Evolutionary conservation across 2,113 vertebrate species (phyloP).

Genomic region (Gadus chalcogrammus): DNA sequence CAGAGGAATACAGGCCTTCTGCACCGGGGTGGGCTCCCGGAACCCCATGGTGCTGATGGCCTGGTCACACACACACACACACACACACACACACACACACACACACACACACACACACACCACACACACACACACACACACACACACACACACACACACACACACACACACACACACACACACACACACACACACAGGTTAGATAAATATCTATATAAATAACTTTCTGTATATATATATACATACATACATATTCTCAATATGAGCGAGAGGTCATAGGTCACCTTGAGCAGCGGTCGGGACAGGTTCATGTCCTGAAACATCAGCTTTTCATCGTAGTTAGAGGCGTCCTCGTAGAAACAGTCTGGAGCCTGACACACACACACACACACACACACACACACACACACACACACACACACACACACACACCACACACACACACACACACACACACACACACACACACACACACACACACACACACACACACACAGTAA

Average conservation of each 20-base stretch:
- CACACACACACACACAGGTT: too few relatives aligned
- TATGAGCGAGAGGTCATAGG: not conserved
- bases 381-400: constrained; percentile 13
- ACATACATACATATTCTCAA: not conserved
- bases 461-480: constrained; percentile 12
- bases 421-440: not conserved
- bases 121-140: too few relatives aligned
- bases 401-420: too few relatives aligned
- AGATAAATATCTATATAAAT: too few relatives aligned
- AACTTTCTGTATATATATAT: too few relatives aligned
- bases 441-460: constrained; percentile 18
- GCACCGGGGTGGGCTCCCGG: constrained; percentile 91
- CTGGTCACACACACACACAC: constrained; percentile 54
- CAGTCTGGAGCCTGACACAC: constrained; percentile 67
- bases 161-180: too few relatives aligned
- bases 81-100: too few relatives aligned
- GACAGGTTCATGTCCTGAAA: constrained; percentile 98
- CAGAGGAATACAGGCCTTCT: constrained; percentile 94
- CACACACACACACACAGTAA: constrained; percentile 4
- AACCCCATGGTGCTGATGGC: constrained; percentile 90
- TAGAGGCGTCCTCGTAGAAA: constrained; percentile 89
- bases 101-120: too few relatives aligned
- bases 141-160: too few relatives aligned
- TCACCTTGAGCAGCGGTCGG: constrained; percentile 92
- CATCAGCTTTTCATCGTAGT: constrained; percentile 83